Evolutionary conservation across 2,113 vertebrate species (phyloP).

Genomic region (Daboia siamensis): DNA sequence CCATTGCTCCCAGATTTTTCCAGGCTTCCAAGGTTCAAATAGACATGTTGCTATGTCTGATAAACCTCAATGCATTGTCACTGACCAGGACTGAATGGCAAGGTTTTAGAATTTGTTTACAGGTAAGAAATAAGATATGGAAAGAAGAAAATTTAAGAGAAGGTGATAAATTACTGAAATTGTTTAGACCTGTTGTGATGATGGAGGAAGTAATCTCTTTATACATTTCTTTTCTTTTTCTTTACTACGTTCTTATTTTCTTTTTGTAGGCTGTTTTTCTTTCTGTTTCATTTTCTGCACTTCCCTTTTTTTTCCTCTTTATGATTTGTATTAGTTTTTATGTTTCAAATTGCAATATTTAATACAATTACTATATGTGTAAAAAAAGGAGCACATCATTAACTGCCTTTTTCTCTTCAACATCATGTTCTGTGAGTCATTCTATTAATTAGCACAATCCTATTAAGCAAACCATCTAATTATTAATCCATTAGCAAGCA

Average conservation of each 20-base stretch:
- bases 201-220: neutral
- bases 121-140: neutral
- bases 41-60: neutral
- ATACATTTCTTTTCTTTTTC: neutral
- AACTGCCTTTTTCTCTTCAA: conserved; percentile 8
- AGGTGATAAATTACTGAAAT: neutral
- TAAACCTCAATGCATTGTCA: neutral
- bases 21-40: neutral
- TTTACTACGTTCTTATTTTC: neutral
- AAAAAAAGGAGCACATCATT: conserved; percentile 22
- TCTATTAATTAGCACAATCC: conserved; percentile 31
- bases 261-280: neutral
- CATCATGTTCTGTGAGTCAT: conserved; percentile 20
- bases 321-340: neutral
- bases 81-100: neutral
- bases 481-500: conserved; percentile 51
- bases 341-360: neutral
- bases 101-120: neutral
- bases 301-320: neutral
- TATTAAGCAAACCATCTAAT: conserved; percentile 36
- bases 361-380: neutral
- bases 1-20: neutral
- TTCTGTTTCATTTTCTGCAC: neutral
- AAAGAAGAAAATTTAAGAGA: neutral
- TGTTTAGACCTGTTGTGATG: neutral